Conservation (phyloP, 1,140 invertebrate species). For the Centruroides sculpturatus region DNA sequence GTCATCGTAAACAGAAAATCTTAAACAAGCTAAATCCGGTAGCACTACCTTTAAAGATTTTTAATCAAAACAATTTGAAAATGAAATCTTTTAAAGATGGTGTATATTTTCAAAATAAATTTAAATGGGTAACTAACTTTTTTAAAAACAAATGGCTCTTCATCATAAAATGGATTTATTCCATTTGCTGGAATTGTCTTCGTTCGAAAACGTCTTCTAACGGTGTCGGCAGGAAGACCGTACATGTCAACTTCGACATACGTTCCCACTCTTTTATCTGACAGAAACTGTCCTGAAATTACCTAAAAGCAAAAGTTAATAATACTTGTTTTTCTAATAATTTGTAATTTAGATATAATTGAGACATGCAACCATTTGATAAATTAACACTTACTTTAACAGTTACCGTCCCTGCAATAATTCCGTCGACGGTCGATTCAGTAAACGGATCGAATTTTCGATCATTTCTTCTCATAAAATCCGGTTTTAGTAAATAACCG, state of each 20-base stretch:
- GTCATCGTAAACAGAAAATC: constrained; percentile 95
- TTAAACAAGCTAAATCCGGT: constrained; percentile 86
- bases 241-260: constrained; percentile 99
- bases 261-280: constrained; percentile 87
- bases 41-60: constrained; percentile 61
- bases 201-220: constrained; percentile 89
- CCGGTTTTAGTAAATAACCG: constrained; percentile 91
- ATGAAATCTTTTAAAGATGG: not conserved
- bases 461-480: constrained; percentile 94
- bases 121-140: constrained; percentile 46
- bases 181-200: constrained; percentile 86
- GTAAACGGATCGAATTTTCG: constrained; percentile 93
- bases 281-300: constrained; percentile 79
- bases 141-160: constrained; percentile 95
- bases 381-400: constrained; percentile 48
- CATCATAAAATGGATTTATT: constrained; percentile 90
- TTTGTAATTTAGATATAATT: no score
- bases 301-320: constrained; percentile 31
- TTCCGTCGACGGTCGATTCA: constrained; percentile 98
- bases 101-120: no score
- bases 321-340: not conserved
- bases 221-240: constrained; percentile 93
- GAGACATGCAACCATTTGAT: no score
- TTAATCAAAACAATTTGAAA: not conserved
- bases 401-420: constrained; percentile 91